A percentile compares a stretch with the other conserved stretches of the same genome.
phyloP scores from a whole-genome alignment of 2,888 invertebrate species.

The Leistus spinibarbis region DNA sequence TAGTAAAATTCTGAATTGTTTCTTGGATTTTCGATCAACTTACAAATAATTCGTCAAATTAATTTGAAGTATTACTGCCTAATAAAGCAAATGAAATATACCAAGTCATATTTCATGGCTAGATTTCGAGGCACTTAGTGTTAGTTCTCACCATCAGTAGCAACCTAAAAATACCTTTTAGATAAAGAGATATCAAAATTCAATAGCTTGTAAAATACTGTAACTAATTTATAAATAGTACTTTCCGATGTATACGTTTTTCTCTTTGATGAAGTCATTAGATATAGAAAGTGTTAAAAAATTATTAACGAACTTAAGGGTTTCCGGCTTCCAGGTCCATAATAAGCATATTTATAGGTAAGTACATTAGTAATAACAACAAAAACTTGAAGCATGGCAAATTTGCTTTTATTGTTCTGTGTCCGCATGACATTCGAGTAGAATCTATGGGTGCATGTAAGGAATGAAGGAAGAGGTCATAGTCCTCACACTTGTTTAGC shows the following conservation, averaged over 20 bases:
- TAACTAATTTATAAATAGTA: background rate
- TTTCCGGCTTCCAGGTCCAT: background rate
- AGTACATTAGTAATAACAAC: background rate
- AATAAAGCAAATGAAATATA: no score
- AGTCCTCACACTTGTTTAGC: conserved; percentile 1
- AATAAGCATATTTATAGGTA: background rate
- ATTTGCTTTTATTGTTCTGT: background rate
- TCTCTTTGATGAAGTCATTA: background rate
- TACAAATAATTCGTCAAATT: no score
- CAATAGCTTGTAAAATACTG: background rate
- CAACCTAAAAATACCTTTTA: no score
- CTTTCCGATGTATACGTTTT: background rate
- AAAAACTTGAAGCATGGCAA: background rate
- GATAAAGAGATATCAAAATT: background rate
- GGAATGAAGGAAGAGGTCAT: conserved; percentile 2
- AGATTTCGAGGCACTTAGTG: no score
- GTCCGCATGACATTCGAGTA: background rate
- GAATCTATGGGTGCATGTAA: background rate
- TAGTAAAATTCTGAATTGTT: no score
- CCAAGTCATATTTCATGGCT: no score
- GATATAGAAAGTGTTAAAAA: background rate
- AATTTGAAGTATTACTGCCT: no score
- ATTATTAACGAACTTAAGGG: background rate
- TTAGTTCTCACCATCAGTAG: no score
- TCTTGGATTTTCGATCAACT: no score